phyloP scores from a whole-genome alignment of 2,797 vertebrate species.

The Malurus splendens region DNA sequence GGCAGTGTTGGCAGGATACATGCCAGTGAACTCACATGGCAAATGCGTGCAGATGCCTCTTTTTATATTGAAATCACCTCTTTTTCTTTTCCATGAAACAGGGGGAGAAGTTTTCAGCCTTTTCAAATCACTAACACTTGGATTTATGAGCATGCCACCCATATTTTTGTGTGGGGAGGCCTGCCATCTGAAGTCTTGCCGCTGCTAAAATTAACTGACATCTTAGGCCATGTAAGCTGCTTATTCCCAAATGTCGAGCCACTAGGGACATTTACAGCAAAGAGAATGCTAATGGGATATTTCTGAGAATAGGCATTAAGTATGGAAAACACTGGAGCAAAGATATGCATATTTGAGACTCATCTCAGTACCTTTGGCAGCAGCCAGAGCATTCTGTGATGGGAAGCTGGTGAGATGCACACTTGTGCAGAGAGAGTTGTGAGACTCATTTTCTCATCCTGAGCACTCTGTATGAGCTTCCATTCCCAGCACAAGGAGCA shows the following conservation, averaged over 20 bases:
- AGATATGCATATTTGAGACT: background rate
- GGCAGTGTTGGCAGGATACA: background rate
- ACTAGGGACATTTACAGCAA: conserved; percentile 7
- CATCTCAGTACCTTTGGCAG: background rate
- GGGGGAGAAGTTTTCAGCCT: background rate
- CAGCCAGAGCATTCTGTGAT: background rate
- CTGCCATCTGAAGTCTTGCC: background rate
- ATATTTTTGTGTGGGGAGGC: conserved; percentile 13
- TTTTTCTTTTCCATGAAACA: conserved; percentile 1
- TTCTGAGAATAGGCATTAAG: conserved; percentile 10
- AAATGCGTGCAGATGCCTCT: background rate
- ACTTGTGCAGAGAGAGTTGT: background rate
- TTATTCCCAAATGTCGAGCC: conserved; percentile 46
- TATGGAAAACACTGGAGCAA: background rate
- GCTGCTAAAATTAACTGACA: conserved; percentile 43
- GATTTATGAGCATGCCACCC: conserved; percentile 47
- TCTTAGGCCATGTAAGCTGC: background rate
- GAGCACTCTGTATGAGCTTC: background rate
- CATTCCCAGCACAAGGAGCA: background rate
- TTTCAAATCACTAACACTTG: conserved; percentile 37
- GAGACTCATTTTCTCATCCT: background rate
- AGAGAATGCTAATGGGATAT: conserved; percentile 20
- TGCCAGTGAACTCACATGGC: background rate
- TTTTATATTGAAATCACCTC: conserved; percentile 35
- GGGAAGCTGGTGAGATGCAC: background rate